Evolutionary conservation across 2,113 vertebrate genomes (phyloP), one percentile per base, ranked within the genome.

Genomic region (Aptenodytes forsteri): DNA sequence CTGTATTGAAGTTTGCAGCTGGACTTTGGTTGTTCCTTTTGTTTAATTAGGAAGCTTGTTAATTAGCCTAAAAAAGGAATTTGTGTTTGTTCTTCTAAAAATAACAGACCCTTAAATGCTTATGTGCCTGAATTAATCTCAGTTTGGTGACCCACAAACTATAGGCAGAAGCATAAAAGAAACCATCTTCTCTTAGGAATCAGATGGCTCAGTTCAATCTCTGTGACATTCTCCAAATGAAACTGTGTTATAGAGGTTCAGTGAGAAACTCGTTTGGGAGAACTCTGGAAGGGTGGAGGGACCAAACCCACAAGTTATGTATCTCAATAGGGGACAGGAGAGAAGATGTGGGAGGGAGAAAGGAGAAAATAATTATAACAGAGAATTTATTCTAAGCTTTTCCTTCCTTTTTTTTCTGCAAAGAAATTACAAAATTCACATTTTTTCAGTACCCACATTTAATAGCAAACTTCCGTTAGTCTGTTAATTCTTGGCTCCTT

Each of bases 151-250:
- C 89, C 84, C 29, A 56, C 46, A 84, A 95, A 72, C 70, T 27
- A 66, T 46, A 81, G 61, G 62, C 75, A 93, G 89, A 95, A 89
- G 61, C 81, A 81, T 83, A 78, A 93, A 96, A 75, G 54, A 93
- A 95, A 95, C 93, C n/a, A 84, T 91, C 92, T 95, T 94, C 91
- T 92, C 42, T 32, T 59, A 32, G 58, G 73, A 91, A 66, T n/a
- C 87, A 97, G 91, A 96, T 94, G 90, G 89, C 85, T 96, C 62
- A 42, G 91, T 92, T 96, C 85, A 94, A 72, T 95, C 69, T 95
- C 85, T 95, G 67, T 91, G 90, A 94, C 8, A 10, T 52, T 59
- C 59, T 92, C 54, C 64, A 87, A 85, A 84, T 87, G 54, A 77
- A 95, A 90, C 72, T 47, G 15, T 83, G 20, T 67, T 89, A 62